Conservation (phyloP, 1,140 invertebrate genomes). For the Ceratoteleas bidentatus region DNA sequence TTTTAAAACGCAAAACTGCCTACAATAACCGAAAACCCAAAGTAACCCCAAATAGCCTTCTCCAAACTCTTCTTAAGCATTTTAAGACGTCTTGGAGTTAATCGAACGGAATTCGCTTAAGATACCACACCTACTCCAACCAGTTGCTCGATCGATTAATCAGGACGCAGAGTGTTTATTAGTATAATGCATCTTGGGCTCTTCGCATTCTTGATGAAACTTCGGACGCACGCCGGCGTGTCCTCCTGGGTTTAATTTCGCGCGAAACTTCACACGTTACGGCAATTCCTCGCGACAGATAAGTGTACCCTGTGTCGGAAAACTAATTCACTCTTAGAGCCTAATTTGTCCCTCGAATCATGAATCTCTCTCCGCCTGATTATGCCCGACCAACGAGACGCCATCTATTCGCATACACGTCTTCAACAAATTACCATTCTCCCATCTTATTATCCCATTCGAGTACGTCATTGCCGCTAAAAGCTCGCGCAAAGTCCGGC, state of each 20-base stretch:
- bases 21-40: too few species aligned
- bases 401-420: constrained; percentile 12
- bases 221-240: constrained; percentile 7
- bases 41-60: too few species aligned
- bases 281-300: constrained; percentile 27
- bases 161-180: constrained; percentile 27
- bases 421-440: background rate
- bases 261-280: constrained; percentile 45
- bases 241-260: constrained; percentile 41
- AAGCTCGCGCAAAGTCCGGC: background rate
- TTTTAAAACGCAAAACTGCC: too few species aligned
- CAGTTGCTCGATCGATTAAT: constrained; percentile 6
- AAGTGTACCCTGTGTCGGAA: constrained; percentile 24
- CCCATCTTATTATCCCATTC: constrained; percentile 7
- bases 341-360: constrained; percentile 26
- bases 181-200: constrained; percentile 20
- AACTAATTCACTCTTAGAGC: constrained; percentile 41
- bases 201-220: constrained; percentile 27
- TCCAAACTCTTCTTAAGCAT: too few species aligned
- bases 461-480: background rate
- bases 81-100: too few species aligned
- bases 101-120: too few species aligned
- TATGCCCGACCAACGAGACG: constrained; percentile 13
- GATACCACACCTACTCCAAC: background rate
- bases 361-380: constrained; percentile 20